These are phyloP conservation scores for Hippopotamus amphibius DNA, from an alignment of 2,113 vertebrate genomes.

Conservation along the genomic window DNA sequence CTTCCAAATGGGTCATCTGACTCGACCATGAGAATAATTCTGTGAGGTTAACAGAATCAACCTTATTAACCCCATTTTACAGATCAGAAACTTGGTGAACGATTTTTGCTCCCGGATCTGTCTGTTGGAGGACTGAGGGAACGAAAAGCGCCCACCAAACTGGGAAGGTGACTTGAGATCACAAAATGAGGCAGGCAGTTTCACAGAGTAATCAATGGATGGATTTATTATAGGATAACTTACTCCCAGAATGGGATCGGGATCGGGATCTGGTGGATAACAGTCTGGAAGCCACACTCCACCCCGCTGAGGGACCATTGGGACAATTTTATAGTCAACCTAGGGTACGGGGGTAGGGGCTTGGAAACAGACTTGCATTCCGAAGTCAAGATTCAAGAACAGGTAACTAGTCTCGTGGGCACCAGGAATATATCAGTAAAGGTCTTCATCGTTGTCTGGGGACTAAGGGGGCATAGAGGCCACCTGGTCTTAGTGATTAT, in stretches of 20 bases:
- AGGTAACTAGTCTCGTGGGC: not conserved
- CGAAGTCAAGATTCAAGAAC: not conserved
- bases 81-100: not conserved
- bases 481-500: not conserved
- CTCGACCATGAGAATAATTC: not conserved
- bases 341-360: not conserved
- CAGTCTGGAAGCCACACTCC: not conserved
- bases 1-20: not conserved
- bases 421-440: not conserved
- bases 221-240: not conserved
- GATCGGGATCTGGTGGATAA: not conserved
- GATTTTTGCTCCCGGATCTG: not conserved
- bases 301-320: not conserved
- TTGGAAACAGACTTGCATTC: not conserved
- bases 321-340: not conserved
- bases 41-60: not conserved
- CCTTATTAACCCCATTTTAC: not conserved
- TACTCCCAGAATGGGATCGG: not conserved
- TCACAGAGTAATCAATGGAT: too few species aligned
- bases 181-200: not conserved
- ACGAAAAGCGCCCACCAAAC: not conserved
- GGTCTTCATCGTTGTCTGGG: not conserved
- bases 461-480: not conserved
- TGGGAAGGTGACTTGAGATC: not conserved
- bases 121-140: not conserved